Conservation (phyloP, 1,140 invertebrate genomes). For the Drosophila athabasca region DNA sequence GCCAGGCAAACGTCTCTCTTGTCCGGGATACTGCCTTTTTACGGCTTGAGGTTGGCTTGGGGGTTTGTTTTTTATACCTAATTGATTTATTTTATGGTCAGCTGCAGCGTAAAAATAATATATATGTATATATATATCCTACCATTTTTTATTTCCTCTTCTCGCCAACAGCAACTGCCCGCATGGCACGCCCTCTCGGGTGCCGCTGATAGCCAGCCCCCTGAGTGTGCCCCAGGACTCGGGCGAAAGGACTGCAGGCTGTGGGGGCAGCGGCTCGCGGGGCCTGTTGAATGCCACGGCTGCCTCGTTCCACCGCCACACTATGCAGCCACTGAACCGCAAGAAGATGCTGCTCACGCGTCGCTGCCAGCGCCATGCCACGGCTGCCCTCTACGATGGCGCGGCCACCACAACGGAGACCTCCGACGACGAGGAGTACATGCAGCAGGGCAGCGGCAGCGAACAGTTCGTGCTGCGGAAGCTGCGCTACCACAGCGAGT, state of each 20-base stretch:
- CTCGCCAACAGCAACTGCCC: constrained; percentile 84
- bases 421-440: constrained; percentile 74
- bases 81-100: constrained; percentile 72
- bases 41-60: constrained; percentile 36
- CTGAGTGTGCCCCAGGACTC: constrained; percentile 65
- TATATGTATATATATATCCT: constrained; percentile 63
- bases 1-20: constrained; percentile 27
- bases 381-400: constrained; percentile 59
- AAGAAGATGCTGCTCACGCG: constrained; percentile 70
- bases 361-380: constrained; percentile 65
- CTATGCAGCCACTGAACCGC: constrained; percentile 66
- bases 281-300: constrained; percentile 18
- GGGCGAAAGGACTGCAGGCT: constrained; percentile 29
- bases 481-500: constrained; percentile 33
- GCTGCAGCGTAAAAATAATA: constrained; percentile 54
- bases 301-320: constrained; percentile 72
- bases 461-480: constrained; percentile 74
- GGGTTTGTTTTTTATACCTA: constrained; percentile 61
- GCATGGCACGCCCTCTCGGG: constrained; percentile 89
- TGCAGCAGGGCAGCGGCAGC: constrained; percentile 71
- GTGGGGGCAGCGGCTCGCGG: neutral
- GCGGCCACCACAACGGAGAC: constrained; percentile 70
- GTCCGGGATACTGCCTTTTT: constrained; percentile 15
- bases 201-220: constrained; percentile 87
- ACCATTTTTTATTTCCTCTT: constrained; percentile 9